Conservation (phyloP, 2,113 vertebrate species). For the Nothoprocta pentlandii region DNA sequence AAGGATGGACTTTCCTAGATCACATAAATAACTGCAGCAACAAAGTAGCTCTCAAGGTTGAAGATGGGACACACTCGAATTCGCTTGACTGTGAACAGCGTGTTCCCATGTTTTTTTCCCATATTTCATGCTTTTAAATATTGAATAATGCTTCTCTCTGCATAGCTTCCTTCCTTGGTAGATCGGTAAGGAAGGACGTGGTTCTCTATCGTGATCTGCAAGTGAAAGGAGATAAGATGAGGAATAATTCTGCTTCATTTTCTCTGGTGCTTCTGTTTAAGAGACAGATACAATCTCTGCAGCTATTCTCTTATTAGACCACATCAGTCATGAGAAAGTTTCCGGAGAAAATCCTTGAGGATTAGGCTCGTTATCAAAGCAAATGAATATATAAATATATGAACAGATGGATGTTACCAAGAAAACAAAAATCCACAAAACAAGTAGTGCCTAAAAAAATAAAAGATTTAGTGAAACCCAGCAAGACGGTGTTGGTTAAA, state of each 20-base stretch:
- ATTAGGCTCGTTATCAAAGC: background rate
- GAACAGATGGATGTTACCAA: background rate
- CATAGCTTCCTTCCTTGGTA: background rate
- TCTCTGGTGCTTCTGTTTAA: background rate
- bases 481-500: background rate
- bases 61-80: background rate
- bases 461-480: background rate
- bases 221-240: background rate
- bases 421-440: background rate
- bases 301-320: background rate
- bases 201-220: background rate
- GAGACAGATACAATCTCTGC: background rate
- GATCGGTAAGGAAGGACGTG: background rate
- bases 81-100: background rate
- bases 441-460: background rate
- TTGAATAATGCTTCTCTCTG: background rate
- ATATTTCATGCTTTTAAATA: background rate
- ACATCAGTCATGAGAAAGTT: background rate
- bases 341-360: background rate
- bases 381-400: background rate
- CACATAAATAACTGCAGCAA: background rate
- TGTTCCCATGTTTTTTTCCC: background rate
- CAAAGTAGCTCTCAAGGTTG: background rate
- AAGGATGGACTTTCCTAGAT: background rate
- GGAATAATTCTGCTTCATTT: background rate